Conservation (phyloP, 2,888 invertebrate genomes). For the Boloria euphrosyne region DNA sequence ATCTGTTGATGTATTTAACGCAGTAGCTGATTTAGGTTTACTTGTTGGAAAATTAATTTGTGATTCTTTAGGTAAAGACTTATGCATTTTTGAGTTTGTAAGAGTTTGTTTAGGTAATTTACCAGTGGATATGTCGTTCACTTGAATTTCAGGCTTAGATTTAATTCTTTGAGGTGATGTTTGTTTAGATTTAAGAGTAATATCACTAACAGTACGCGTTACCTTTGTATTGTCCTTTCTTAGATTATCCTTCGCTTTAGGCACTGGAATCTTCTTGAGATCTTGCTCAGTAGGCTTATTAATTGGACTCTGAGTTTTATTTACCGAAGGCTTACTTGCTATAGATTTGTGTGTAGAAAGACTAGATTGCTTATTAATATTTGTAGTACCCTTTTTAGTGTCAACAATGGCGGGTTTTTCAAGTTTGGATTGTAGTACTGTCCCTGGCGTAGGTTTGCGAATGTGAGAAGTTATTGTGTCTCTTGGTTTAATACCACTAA, state of each 20-base stretch:
- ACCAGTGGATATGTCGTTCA: slow-evolving; percentile 59
- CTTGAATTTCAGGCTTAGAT: slow-evolving; percentile 77
- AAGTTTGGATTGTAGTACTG: slow-evolving; percentile 54
- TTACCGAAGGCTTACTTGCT: slow-evolving; percentile 49
- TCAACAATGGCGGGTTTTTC: slow-evolving; percentile 58
- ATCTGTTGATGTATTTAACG: slow-evolving; percentile 75
- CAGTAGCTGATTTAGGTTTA: slow-evolving; percentile 76
- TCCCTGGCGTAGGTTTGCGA: slow-evolving; percentile 56
- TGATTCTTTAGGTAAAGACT: slow-evolving; percentile 54
- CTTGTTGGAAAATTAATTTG: slow-evolving; percentile 62
- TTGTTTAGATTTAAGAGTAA: slow-evolving; percentile 77
- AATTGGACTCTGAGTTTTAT: slow-evolving; percentile 50
- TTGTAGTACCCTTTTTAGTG: slow-evolving; percentile 55
- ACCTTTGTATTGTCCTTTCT: slow-evolving; percentile 73
- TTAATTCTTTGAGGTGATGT: slow-evolving; percentile 69
- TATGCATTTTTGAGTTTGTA: slow-evolving; percentile 51
- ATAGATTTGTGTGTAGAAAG: slow-evolving; percentile 48
- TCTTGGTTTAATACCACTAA: slow-evolving; percentile 59
- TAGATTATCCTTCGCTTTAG: slow-evolving; percentile 65
- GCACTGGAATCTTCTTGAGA: slow-evolving; percentile 56
- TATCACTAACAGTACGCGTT: slow-evolving; percentile 82
- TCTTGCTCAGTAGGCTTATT: slow-evolving; percentile 58
- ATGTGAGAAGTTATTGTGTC: slow-evolving; percentile 56
- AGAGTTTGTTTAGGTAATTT: slow-evolving; percentile 54
- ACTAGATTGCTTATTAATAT: slow-evolving; percentile 56